phyloP scores from a whole-genome alignment of 2,888 invertebrate species.

The Pandemis corylana region DNA sequence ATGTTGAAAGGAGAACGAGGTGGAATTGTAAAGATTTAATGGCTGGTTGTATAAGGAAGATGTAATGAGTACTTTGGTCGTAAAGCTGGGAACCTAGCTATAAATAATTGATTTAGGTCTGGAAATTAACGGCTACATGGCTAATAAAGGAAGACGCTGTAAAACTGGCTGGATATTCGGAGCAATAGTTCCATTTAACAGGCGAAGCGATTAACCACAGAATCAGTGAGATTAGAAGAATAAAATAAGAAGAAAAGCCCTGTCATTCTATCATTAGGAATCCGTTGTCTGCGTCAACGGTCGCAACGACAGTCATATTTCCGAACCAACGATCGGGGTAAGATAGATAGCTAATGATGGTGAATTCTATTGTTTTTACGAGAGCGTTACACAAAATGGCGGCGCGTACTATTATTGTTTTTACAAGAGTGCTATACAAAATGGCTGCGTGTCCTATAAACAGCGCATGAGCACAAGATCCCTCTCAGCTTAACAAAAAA shows the following conservation, averaged over 20 bases:
- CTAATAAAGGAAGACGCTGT: slow-evolving; percentile 28
- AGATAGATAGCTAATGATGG: no score
- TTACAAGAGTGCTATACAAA: no score
- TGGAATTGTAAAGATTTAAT: slow-evolving; percentile 27
- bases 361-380: no score
- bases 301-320: no score
- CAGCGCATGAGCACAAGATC: no score
- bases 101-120: slow-evolving; percentile 35
- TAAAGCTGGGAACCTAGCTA: slow-evolving; percentile 10
- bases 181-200: neutral
- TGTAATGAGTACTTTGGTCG: slow-evolving; percentile 17
- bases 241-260: neutral
- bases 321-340: no score
- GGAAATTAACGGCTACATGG: slow-evolving; percentile 24
- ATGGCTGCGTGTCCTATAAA: no score
- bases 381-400: no score
- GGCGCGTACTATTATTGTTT: no score
- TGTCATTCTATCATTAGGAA: no score
- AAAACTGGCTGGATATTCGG: slow-evolving; percentile 22
- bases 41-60: slow-evolving; percentile 7
- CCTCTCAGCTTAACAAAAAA: no score
- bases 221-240: neutral
- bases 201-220: slow-evolving; percentile 6
- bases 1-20: neutral
- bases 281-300: no score